phyloP scores from a whole-genome alignment of 1,140 invertebrate species.

The Ceratosolen solmsi region DNA sequence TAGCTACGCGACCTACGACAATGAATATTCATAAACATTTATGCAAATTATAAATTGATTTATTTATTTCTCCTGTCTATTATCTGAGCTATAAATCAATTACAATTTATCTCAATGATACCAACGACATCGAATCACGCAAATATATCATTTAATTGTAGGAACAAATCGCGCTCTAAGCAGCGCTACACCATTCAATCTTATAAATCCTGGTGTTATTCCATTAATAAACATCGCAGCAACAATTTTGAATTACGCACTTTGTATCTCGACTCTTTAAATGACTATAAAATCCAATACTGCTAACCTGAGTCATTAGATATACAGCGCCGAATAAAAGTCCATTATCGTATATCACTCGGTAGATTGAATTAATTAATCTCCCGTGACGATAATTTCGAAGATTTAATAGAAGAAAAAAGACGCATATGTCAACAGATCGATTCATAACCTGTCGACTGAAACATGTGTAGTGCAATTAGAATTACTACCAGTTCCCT shows the following conservation, averaged over 20 bases:
- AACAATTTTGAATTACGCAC: constrained; percentile 28
- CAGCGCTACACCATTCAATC: neutral
- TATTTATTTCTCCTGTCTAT: neutral
- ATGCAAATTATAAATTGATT: too few species aligned
- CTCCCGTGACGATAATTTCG: constrained; percentile 26
- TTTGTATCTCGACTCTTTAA: constrained; percentile 25
- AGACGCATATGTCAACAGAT: too few species aligned
- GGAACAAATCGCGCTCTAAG: too few species aligned
- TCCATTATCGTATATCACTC: constrained; percentile 41
- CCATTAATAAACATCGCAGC: neutral
- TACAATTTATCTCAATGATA: neutral
- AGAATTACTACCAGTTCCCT: too few species aligned
- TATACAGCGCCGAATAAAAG: constrained; percentile 37
- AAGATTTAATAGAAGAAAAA: constrained; percentile 4
- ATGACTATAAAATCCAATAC: neutral
- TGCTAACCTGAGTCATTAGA: constrained; percentile 21
- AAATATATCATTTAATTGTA: too few species aligned
- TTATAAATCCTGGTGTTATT: neutral
- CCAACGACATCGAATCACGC: neutral
- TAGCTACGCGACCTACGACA: too few species aligned
- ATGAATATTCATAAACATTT: neutral
- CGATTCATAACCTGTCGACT: too few species aligned
- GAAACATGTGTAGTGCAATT: too few species aligned
- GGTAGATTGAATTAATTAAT: constrained; percentile 42
- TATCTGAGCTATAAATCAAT: neutral